Evolutionary conservation across 2,888 invertebrate species (phyloP).

Genomic region (Pristionchus arcanus): DNA sequence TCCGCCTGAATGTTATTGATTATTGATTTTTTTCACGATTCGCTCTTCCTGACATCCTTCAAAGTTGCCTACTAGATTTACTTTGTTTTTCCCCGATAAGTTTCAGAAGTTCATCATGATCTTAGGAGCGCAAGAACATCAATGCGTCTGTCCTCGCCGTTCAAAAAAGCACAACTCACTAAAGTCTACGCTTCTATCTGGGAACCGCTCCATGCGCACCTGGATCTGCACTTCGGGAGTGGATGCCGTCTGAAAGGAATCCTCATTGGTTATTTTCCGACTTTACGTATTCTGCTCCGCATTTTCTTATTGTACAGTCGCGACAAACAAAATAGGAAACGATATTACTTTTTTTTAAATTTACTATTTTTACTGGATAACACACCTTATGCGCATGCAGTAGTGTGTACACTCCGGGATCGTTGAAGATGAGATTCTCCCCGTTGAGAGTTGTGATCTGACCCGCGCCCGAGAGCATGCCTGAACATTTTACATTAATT

Average conservation of each 20-base stretch:
- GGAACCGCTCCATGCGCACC: conserved; percentile 73
- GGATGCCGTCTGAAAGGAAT: conserved; percentile 58
- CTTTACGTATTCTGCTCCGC: too few species aligned
- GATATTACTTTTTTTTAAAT: too few species aligned
- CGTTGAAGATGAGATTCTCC: conserved; percentile 93
- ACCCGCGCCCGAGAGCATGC: conserved; percentile 93
- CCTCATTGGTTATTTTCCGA: too few species aligned
- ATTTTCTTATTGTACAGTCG: too few species aligned
- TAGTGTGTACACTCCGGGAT: conserved; percentile 90
- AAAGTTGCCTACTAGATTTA: neutral
- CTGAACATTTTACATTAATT: too few species aligned
- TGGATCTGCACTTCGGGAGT: conserved; percentile 75
- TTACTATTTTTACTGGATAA: too few species aligned
- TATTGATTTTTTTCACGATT: neutral
- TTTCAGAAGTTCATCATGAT: neutral
- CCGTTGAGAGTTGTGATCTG: conserved; percentile 94
- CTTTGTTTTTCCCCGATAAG: neutral
- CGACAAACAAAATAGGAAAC: too few species aligned
- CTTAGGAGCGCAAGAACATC: neutral
- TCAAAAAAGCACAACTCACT: conserved; percentile 58
- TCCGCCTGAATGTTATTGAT: conserved; percentile 62
- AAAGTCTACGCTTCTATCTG: conserved; percentile 74
- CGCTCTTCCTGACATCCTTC: too few species aligned
- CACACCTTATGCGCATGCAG: conserved; percentile 80
- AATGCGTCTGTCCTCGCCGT: neutral